Base-by-base conservation (phyloP, 2,113 vertebrate species). In the Otocyon megalotis region DNA sequence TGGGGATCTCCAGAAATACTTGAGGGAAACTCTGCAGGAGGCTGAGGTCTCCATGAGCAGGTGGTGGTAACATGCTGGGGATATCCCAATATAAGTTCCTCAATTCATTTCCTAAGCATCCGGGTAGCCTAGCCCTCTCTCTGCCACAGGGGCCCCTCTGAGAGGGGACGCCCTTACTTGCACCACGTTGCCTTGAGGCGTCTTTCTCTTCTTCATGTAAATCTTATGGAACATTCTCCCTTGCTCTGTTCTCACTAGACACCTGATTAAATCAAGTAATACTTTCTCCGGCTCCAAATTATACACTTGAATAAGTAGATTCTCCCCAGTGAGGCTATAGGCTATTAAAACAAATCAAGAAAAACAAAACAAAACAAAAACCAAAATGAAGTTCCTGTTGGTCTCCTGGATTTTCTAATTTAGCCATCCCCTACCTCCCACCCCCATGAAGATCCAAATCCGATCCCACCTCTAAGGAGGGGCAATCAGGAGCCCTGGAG, bases 391-490 rank as follows among this genome's bases (percentile, higher is more conserved):
- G 65, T 13, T 65, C 37, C 53, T 67, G 5, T 32, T 54, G 22
- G 60, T 22, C 17, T 10, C 48, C n/a, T 43, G 12, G 7, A 35
- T 24, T 85, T 83, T 54, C 58, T 26, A 56, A 58, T 19, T 17
- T 63, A 35, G n/a, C 43, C 15, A 12, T 1, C 12, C 35, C 79
- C 30, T 1, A 0, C 19, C 24, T 2, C 1, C 12, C 6, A 2
- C 17, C 2, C 16, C 10, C 5, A 12, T 43, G n/a, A 88, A 82
- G n/a, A 43, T 71, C 35, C 6, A 74, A 30, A 30, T 3, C 67
- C 62, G 32, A 30, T 8, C 13, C 69, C 9, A 3, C 3, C 30
- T 53, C 67, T 37, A 22, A 28, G 17, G 43, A 30, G 2, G 43
- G n/a, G 48, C 0, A 0, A 3, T 6, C 20, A 24, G 26, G 5